Base-by-base conservation (phyloP, 2,113 vertebrate genomes). In the Petrocephalus zakoni region DNA sequence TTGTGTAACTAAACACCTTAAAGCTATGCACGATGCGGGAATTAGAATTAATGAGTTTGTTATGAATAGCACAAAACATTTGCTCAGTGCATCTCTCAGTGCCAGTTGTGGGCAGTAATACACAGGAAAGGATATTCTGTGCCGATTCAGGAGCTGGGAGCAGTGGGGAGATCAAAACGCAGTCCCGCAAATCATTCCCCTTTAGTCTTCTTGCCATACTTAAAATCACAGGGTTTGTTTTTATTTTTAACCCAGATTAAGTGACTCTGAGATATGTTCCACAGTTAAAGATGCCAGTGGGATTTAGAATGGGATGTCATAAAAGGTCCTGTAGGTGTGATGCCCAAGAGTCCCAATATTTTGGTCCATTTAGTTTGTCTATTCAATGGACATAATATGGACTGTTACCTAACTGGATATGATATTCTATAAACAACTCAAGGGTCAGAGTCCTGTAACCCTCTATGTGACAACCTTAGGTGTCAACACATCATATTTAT, bases 401-500 rank as follows among this genome's bases (percentile, higher is more conserved):
- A 11, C n/a, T 25, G 4, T 13, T 13, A n/a, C 61, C 72, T 2
- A 75, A 37, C 34, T 75, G 34, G 17, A 42, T 75, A 37, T 6
- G 17, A 75, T 17, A 75, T 17, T 75, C 1, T 37, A 42, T 42
- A 42, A 37, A 42, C 72, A 37, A 17, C 72, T 78, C 72, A 78
- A 29, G 10, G n/a, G 10, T 29, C 34, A 78, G 72, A 78, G 17
- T 78, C 17, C 72, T 37, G 72, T 37, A 78, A 78, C 37, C 34
- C 34, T 78, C 72, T 52, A 19, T 75, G 68, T 25, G 82, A n/a
- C 51, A 37, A 86, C 53, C 25, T 21, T 21, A 53, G 4, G 13
- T 37, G 52, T 86, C 51, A 49, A 51, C 46, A 81, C 58, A 88
- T 64, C 86, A 55, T 90, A 91, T 42, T 19, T 78, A 19, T 93